Conservation (phyloP, 1,140 invertebrate genomes). For the Leptinotarsa lineolata region DNA sequence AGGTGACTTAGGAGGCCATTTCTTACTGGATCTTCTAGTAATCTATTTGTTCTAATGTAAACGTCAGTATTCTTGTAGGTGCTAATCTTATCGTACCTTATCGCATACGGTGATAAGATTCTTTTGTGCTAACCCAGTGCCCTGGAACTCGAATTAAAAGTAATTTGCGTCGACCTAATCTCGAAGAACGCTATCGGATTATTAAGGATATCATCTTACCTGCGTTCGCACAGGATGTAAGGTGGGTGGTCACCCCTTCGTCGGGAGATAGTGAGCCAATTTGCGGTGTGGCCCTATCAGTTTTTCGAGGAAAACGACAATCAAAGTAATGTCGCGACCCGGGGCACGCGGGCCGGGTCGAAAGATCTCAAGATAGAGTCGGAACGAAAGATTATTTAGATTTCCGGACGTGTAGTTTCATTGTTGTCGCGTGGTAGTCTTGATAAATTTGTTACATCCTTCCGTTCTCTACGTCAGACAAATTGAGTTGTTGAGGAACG, state of each 20-base stretch:
- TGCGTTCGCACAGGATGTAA: background rate
- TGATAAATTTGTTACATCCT: conserved; percentile 13
- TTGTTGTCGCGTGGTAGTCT: background rate
- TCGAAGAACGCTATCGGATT: background rate
- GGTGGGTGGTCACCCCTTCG: conserved; percentile 7
- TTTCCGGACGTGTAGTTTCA: background rate
- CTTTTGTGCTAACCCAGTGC: background rate
- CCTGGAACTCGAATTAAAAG: too few species aligned
- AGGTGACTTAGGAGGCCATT: too few species aligned
- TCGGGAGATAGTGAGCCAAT: background rate
- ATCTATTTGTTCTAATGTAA: too few species aligned
- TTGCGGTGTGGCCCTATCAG: background rate
- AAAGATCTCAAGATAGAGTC: conserved; percentile 6
- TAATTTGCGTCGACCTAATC: too few species aligned
- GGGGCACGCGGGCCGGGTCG: background rate
- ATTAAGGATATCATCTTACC: conserved; percentile 15
- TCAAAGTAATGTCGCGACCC: conserved; percentile 10
- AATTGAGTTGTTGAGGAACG: too few species aligned
- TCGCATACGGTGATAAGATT: background rate
- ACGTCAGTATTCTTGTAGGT: too few species aligned
- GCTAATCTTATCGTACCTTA: background rate
- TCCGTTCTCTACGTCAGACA: background rate
- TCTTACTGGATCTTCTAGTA: too few species aligned
- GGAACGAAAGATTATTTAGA: background rate
- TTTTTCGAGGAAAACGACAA: conserved; percentile 14